Evolutionary conservation across 53 echinoderm and acorn worm genomes (phyloP).

Genomic region (Apostichopus leukothele): DNA sequence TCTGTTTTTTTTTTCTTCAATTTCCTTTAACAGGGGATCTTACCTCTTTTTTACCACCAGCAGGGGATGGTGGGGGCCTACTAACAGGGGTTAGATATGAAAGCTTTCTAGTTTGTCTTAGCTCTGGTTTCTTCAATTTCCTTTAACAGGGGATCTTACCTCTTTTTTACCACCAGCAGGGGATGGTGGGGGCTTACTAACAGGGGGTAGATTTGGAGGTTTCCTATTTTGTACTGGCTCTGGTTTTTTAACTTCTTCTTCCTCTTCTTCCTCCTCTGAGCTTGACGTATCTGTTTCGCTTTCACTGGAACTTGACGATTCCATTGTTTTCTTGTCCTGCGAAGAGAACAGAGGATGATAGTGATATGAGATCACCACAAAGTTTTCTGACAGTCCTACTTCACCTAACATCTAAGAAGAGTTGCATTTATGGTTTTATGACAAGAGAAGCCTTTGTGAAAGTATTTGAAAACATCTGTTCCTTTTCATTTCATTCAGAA

Average conservation of each 20-base stretch:
- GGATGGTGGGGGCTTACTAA: conserved; percentile 54
- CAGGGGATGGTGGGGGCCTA: conserved; percentile 48
- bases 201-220: conserved; percentile 60
- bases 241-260: conserved; percentile 62
- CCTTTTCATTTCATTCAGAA: background rate
- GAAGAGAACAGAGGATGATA: background rate
- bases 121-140: too few relatives aligned
- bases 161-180: conserved; percentile 78
- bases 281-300: conserved; percentile 56
- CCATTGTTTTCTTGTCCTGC: conserved; percentile 97
- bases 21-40: background rate
- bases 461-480: background rate
- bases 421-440: background rate
- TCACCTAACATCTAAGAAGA: too few relatives aligned
- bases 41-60: conserved; percentile 83
- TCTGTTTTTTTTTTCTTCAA: too few relatives aligned
- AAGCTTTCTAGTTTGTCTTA: too few relatives aligned
- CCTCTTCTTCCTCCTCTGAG: conserved; percentile 82
- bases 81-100: background rate
- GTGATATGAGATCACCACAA: background rate
- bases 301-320: conserved; percentile 93
- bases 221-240: conserved; percentile 63
- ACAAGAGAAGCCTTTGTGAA: background rate
- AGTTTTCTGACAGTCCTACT: background rate
- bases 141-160: conserved; percentile 51